A percentile compares a stretch with the other conserved stretches of the same genome.
Conservation (phyloP, 2,113 vertebrate species). For the Aegithalos caudatus region DNA sequence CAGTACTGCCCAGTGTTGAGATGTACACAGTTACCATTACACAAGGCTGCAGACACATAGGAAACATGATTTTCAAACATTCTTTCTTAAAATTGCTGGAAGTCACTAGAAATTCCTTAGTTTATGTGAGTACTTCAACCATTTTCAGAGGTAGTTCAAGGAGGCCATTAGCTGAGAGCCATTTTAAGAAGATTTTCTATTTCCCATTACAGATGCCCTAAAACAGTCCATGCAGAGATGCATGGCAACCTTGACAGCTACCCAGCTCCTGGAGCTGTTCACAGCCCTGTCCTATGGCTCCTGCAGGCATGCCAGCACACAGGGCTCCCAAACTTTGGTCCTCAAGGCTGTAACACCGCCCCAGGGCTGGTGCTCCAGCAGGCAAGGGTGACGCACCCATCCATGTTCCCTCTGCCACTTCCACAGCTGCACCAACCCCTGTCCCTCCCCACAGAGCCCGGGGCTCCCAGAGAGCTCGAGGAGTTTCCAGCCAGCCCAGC, state of each 20-base stretch:
- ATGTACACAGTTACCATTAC: neutral
- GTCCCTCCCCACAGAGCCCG: fast-evolving
- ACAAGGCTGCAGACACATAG: fast-evolving
- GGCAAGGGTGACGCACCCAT: fast-evolving
- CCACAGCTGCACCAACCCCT: fast-evolving
- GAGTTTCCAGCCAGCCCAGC: neutral
- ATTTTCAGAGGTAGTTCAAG: neutral
- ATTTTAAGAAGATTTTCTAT: neutral
- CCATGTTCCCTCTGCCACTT: fast-evolving
- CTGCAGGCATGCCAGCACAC: neutral
- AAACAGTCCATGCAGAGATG: fast-evolving
- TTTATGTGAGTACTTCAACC: neutral
- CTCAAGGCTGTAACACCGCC: neutral
- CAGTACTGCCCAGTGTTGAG: neutral
- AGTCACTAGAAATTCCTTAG: neutral
- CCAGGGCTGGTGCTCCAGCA: neutral
- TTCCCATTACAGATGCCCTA: neutral
- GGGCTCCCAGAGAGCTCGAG: neutral
- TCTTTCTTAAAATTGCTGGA: neutral
- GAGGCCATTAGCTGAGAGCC: neutral
- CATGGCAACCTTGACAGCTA: neutral
- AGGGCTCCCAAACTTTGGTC: neutral
- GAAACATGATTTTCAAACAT: neutral
- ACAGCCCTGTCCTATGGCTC: neutral
- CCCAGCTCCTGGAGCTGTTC: neutral